Evolutionary conservation across 2,888 invertebrate genomes (phyloP), one percentile per base, ranked within the genome.

Genomic region (Exocentrus adspersus): DNA sequence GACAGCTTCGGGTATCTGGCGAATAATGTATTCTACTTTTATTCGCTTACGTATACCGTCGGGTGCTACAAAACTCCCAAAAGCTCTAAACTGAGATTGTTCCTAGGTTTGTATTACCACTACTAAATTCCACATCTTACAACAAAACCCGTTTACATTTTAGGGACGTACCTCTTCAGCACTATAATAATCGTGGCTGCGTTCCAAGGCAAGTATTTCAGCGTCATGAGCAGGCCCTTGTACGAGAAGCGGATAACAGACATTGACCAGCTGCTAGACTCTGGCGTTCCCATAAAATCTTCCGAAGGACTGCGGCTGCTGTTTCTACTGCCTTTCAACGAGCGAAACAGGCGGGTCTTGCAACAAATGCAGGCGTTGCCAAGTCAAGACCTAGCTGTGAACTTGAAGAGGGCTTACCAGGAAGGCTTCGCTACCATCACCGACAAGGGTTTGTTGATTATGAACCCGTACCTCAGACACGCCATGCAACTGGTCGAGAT

Each of bases 391-490:
- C 9, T 58, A 21, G 16, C 51, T 5, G 37, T 37, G n/a, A 52
- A 52, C 14, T 57, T 52, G 2, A 17, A 24, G 17, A 20, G 5
- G 2, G 62, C 62, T 5, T 52, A 58, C 30, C 50, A 52, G 16
- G 58, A 62, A 51, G 45, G 58, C 10, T 62, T 62, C n/a, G 58
- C 58, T n/a, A 62, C 62, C 9, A 19, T 51, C n/a, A 51, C 46
- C 4, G 62, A 62, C 20, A 46, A 28, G 16, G 62, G 62, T 4
- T 46, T 58, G 1, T 9, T 62, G 10, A 62, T 62, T 24, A 52
- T 62, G 46, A 17, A 62, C 17, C 62, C 62, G 5, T 45, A 42
- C 20, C 51, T 62, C 7, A 62, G 41, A 58, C 9, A 58, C 16
- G 21, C 14, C 10, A 62, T 62, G 62, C 52, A 58, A 41, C 16